Evolutionary conservation across 2,113 vertebrate genomes (phyloP).

Genomic region (Daboia siamensis): DNA sequence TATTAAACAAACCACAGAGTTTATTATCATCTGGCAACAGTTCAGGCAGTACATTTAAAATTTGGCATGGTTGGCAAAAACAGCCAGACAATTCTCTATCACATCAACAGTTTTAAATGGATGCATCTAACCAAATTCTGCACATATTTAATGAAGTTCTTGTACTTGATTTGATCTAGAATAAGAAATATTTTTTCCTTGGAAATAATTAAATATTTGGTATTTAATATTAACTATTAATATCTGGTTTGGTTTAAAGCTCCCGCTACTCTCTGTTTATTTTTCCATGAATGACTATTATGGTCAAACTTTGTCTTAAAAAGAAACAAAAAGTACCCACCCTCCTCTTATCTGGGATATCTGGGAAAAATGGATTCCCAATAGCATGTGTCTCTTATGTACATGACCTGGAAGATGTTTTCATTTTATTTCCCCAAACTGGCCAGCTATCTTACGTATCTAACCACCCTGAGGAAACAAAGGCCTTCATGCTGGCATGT

Average conservation of each 20-base stretch:
- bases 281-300: neutral
- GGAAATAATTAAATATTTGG: neutral
- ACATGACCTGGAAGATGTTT: neutral
- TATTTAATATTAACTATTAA: neutral
- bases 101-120: neutral
- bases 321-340: neutral
- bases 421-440: neutral
- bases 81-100: constrained; percentile 9
- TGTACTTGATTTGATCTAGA: neutral
- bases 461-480: neutral
- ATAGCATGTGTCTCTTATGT: neutral
- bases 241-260: neutral
- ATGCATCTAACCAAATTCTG: neutral
- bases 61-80: constrained; percentile 34
- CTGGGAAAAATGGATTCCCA: neutral
- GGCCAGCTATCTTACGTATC: neutral
- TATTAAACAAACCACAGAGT: constrained; percentile 38
- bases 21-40: constrained; percentile 44
- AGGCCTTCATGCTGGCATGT: neutral
- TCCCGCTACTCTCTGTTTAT: neutral
- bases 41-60: constrained; percentile 46
- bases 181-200: neutral
- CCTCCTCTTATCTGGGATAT: neutral
- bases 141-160: neutral
- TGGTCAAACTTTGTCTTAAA: neutral